Conservation (phyloP, 2,797 vertebrate species). For the Capromys pilorides region DNA sequence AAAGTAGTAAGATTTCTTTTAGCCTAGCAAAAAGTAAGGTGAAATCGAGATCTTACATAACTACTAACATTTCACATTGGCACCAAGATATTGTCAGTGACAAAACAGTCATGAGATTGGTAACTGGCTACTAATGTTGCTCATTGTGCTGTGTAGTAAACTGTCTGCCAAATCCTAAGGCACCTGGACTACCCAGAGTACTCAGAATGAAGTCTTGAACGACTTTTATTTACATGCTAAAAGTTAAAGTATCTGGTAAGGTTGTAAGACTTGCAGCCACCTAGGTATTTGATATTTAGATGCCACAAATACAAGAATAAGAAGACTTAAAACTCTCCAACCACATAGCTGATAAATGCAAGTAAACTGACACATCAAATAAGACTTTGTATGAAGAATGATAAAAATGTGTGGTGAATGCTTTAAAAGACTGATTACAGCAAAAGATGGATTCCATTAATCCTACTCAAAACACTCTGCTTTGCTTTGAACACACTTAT, state of each 20-base stretch:
- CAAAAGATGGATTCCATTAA: not conserved
- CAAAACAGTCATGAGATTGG: not conserved
- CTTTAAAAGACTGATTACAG: not conserved
- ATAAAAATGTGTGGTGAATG: not conserved
- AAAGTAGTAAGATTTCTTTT: slow-evolving; percentile 41
- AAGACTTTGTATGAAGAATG: not conserved
- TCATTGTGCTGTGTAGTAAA: not conserved
- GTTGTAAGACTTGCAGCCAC: not conserved
- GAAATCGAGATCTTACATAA: slow-evolving; percentile 35
- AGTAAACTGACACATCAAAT: not conserved
- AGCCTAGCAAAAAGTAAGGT: not conserved
- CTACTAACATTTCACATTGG: not conserved
- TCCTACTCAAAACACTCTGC: not conserved
- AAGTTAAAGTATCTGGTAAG: slow-evolving; percentile 24
- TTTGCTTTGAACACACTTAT: not conserved
- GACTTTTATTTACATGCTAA: slow-evolving; percentile 44
- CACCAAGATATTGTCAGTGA: not conserved
- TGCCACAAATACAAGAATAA: slow-evolving; percentile 55
- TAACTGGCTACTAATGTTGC: not conserved
- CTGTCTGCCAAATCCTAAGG: not conserved
- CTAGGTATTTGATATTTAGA: slow-evolving; percentile 14
- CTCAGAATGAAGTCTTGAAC: slow-evolving; percentile 21
- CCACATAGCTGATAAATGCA: slow-evolving; percentile 15
- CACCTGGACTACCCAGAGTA: not conserved
- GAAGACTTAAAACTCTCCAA: slow-evolving; percentile 36